Conservation (phyloP, 1,140 invertebrate species). For the Drosophila novamexicana region DNA sequence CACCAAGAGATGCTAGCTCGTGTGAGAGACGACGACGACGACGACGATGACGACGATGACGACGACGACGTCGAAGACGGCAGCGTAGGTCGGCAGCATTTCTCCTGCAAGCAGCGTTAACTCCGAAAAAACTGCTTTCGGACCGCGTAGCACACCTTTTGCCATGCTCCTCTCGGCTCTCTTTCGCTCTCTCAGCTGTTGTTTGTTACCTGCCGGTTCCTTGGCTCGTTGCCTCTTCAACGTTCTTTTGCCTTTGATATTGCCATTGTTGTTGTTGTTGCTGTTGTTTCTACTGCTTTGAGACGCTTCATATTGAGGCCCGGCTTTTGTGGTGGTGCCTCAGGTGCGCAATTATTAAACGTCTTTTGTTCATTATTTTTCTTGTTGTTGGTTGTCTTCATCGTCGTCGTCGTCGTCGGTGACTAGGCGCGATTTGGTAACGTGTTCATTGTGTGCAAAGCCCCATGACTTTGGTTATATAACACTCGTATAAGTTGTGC, state of each 20-base stretch:
- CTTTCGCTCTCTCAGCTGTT: slow-evolving; percentile 53
- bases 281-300: slow-evolving; percentile 8
- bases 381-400: slow-evolving; percentile 12
- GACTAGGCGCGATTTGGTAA: slow-evolving; percentile 28
- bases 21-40: slow-evolving; percentile 40
- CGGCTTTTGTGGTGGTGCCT: slow-evolving; percentile 52
- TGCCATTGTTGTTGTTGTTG: neutral
- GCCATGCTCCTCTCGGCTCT: slow-evolving; percentile 10
- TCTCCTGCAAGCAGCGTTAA: slow-evolving; percentile 63
- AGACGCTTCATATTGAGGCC: slow-evolving; percentile 31
- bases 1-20: slow-evolving; percentile 50
- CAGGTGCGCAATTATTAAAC: slow-evolving; percentile 75
- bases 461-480: slow-evolving; percentile 12
- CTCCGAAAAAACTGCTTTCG: slow-evolving; percentile 66
- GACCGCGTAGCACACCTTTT: slow-evolving; percentile 71
- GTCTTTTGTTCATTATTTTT: slow-evolving; percentile 52
- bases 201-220: slow-evolving; percentile 66
- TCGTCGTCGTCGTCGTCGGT: slow-evolving; percentile 4
- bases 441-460: slow-evolving; percentile 15
- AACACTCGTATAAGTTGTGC: slow-evolving; percentile 16
- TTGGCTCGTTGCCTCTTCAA: slow-evolving; percentile 30
- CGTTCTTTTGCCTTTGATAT: slow-evolving; percentile 38
- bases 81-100: slow-evolving; percentile 52
- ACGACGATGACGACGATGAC: slow-evolving; percentile 16
- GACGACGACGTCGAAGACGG: slow-evolving; percentile 9